These are phyloP conservation scores for Chascanopsetta lugubris DNA, from an alignment of 2,113 vertebrate species.

Conservation along the genomic window DNA sequence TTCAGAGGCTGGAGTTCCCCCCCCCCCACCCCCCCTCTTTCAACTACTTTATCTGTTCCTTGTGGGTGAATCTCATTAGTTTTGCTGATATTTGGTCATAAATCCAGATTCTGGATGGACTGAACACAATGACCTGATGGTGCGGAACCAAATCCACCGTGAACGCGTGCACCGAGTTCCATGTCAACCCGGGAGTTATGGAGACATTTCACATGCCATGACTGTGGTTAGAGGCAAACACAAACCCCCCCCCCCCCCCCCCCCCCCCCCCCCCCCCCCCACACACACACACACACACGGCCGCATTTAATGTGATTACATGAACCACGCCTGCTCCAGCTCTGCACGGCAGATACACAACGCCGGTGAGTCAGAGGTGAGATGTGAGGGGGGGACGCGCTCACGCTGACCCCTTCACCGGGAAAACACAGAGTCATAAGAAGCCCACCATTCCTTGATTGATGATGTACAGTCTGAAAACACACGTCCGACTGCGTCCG, in stretches of 20 bases:
- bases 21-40: no score
- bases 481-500: conserved; percentile 4
- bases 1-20: neutral
- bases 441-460: neutral
- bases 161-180: neutral
- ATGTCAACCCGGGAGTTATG: neutral
- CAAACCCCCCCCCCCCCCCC: no score
- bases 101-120: neutral
- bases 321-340: no score
- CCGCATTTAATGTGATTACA: no score
- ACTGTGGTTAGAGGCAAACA: neutral
- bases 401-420: conserved; percentile 8
- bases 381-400: conserved; percentile 11
- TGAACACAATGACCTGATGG: neutral
- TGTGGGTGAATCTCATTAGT: neutral
- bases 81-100: conserved; percentile 1
- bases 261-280: no score
- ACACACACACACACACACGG: no score
- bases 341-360: no score
- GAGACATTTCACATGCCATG: neutral
- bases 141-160: neutral
- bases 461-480: conserved; percentile 19
- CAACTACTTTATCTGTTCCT: neutral
- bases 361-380: conserved; percentile 31
- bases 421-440: conserved; percentile 1